These are phyloP conservation scores for Cryptoblepharus egeriae DNA, from an alignment of 2,797 vertebrate genomes.

Conservation along the genomic window DNA sequence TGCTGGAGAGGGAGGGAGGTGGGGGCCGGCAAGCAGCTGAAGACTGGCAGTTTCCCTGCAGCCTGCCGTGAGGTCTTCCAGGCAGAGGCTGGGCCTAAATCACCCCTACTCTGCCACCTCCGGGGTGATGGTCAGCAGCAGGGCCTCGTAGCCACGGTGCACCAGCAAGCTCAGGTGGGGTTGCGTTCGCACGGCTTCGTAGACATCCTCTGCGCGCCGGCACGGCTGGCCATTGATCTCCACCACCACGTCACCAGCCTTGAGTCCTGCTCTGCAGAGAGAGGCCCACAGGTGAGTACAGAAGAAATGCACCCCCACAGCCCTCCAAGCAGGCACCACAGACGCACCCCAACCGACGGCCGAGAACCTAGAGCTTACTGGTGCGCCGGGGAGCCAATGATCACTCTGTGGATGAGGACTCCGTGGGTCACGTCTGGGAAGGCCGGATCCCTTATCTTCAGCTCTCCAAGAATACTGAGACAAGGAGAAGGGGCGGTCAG, in stretches of 20 bases:
- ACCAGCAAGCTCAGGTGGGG: constrained; percentile 85
- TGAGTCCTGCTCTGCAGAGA: constrained; percentile 86
- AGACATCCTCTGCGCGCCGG: constrained; percentile 88
- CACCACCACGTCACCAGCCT: constrained; percentile 88
- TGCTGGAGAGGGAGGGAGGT: no score
- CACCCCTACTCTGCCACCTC: constrained; percentile 83
- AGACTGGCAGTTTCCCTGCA: no score
- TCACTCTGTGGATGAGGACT: constrained; percentile 92
- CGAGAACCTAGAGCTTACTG: constrained; percentile 76
- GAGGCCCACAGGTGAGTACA: neutral
- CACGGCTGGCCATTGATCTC: constrained; percentile 86
- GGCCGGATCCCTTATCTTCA: constrained; percentile 87
- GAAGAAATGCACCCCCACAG: neutral
- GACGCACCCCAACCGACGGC: neutral
- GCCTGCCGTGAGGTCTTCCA: no score
- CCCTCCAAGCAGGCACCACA: neutral
- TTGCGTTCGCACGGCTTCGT: constrained; percentile 84
- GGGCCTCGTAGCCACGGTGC: constrained; percentile 76
- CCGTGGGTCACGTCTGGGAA: constrained; percentile 91
- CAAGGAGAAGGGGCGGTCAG: neutral
- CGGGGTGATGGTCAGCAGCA: constrained; percentile 86
- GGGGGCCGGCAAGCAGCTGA: no score
- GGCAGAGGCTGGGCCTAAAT: fast-evolving
- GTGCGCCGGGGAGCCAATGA: constrained; percentile 88
- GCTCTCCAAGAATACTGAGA: constrained; percentile 88